Evolutionary conservation across 2,888 invertebrate genomes (phyloP).

Genomic region (Sphaerophoria taeniata): DNA sequence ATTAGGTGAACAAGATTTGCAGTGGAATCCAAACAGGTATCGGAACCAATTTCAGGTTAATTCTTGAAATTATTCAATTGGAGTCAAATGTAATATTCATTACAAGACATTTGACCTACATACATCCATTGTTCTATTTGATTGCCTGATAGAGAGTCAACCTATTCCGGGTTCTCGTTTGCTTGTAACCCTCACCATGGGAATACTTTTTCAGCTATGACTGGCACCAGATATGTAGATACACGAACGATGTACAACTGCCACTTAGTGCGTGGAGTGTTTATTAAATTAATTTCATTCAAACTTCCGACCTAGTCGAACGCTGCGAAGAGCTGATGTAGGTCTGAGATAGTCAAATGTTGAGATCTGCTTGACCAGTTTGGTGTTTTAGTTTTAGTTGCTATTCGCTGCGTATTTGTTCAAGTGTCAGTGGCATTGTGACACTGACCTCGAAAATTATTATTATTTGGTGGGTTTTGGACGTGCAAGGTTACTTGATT

Average conservation of each 20-base stretch:
- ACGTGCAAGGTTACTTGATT: conserved; percentile 44
- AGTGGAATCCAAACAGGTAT: conserved; percentile 16
- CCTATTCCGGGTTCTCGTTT: conserved; percentile 18
- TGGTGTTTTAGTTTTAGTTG: conserved; percentile 1
- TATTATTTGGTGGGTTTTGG: not conserved
- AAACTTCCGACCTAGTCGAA: conserved; percentile 9
- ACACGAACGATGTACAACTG: not conserved
- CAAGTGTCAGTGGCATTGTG: conserved; percentile 35
- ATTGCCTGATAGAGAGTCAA: conserved; percentile 7
- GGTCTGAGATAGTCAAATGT: not conserved
- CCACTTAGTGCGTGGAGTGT: conserved; percentile 9
- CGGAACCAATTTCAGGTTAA: not conserved
- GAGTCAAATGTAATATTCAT: conserved; percentile 1
- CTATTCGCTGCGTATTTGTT: not conserved
- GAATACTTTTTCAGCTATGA: not conserved
- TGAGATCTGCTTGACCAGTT: conserved; percentile 6
- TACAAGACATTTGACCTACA: conserved; percentile 29
- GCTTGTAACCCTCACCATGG: conserved; percentile 17
- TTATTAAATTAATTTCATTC: conserved; percentile 22
- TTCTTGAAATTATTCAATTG: conserved; percentile 6
- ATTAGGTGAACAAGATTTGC: not conserved
- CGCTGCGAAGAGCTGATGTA: not conserved
- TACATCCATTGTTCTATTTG: not conserved
- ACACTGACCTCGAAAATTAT: conserved; percentile 52
- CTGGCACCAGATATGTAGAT: not conserved